These are phyloP conservation scores for Lamellibrachia satsuma DNA, from an alignment of 2,888 invertebrate species.

Conservation along the genomic window DNA sequence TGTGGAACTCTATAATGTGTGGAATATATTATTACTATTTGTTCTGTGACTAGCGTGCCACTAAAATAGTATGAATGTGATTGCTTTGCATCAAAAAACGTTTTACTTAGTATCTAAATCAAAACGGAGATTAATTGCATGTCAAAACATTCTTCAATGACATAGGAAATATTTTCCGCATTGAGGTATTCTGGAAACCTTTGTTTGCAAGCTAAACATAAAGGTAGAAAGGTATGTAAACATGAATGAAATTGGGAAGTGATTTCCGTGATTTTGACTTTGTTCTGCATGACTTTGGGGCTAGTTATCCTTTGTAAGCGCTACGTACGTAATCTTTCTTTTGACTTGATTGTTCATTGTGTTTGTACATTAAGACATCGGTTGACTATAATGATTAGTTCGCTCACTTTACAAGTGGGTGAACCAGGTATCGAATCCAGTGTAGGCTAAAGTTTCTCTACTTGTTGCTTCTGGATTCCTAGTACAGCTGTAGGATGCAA, in stretches of 20 bases:
- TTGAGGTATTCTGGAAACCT: not conserved
- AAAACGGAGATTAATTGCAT: not conserved
- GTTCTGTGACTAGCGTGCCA: not conserved
- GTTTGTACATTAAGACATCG: not conserved
- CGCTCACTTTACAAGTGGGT: not conserved
- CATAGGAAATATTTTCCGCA: not conserved
- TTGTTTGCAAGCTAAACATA: not conserved
- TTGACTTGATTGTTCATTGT: not conserved
- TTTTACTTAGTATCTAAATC: constrained; percentile 12
- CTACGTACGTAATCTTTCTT: not conserved
- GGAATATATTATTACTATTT: not conserved
- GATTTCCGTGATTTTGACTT: not conserved
- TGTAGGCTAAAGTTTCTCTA: not conserved
- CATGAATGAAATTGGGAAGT: not conserved
- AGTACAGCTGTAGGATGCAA: not conserved
- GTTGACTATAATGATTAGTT: not conserved
- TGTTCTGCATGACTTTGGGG: not conserved
- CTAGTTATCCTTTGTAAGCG: not conserved
- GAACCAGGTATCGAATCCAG: not conserved
- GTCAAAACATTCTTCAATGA: not conserved
- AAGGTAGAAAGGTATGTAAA: too few relatives aligned
- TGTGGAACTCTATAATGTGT: not conserved
- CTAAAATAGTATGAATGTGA: not conserved
- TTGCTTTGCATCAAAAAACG: not conserved
- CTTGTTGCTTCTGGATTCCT: not conserved